Conservation (phyloP, 2,113 vertebrate species). For the Chelonoidis abingdonii region DNA sequence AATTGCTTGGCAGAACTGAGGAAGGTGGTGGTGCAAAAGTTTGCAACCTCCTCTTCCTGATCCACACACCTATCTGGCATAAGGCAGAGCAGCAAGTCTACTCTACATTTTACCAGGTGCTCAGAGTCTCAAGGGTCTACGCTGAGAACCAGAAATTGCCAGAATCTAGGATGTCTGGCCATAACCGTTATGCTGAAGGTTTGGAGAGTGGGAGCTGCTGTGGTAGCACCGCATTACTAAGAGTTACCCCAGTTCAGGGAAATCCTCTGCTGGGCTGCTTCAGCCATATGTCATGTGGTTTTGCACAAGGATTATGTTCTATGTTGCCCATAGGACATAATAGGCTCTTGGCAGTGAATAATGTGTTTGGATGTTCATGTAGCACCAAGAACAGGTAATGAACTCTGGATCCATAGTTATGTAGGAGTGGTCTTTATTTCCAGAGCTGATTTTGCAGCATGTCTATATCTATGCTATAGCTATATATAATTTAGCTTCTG, state of each 20-base stretch:
- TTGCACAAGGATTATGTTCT: neutral
- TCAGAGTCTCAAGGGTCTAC: neutral
- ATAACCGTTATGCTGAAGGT: accelerated
- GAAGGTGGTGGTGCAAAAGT: neutral
- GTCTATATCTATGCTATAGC: slow-evolving; percentile 42
- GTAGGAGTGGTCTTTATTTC: neutral
- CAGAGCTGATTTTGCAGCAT: neutral
- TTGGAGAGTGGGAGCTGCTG: neutral
- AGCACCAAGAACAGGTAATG: neutral
- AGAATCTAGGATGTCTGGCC: accelerated
- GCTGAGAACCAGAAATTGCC: accelerated
- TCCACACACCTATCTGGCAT: neutral
- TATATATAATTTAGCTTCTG: slow-evolving; percentile 61
- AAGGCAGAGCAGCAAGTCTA: neutral
- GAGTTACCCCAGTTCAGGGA: neutral
- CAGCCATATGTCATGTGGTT: accelerated
- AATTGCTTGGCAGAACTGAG: neutral
- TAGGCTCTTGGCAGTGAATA: accelerated
- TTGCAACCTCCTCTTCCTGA: neutral
- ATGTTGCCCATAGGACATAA: neutral
- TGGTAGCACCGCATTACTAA: neutral
- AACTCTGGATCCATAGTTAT: neutral
- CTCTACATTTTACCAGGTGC: neutral
- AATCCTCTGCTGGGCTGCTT: neutral
- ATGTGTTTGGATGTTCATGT: neutral